Base-by-base conservation (phyloP, 2,888 invertebrate species). In the Chrysolina haemoptera region DNA sequence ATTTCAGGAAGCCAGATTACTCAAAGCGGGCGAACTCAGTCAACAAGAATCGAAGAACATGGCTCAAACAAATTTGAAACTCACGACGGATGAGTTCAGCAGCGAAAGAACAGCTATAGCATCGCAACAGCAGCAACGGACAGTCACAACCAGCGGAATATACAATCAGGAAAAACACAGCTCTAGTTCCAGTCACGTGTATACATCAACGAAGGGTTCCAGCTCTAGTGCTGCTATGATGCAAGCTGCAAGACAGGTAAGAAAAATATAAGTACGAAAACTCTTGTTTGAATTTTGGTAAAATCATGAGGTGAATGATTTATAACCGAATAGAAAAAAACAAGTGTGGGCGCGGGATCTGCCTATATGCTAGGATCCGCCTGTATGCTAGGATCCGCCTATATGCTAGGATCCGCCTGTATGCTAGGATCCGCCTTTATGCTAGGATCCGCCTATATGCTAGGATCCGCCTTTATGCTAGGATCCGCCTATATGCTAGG, bases 1-100 rank as follows among this genome's bases (percentile, higher is more conserved):
- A n/a, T 59, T 89, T 1, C 90, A 96, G 96, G 95, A 96, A 89
- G 95, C 95, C 82, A 92, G 95, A 84, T 94, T 94, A 68, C 88
- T 97, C 80, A 95, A 94, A 88, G 92, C 95, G 70, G 95, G 95
- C 71, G 96, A 96, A 86, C 90, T 96, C 69, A 93, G 94, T 69
- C 95, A 96, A 83, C 95, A 96, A 87, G 95, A 96, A 87, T 94
- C 93, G 81, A 95, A 95, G 86, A 95, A 95, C 87, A 92, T 96
- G 89, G 94, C 95, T 71, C 94, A 95, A 62, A 92, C 95, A 55
- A 94, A 94, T 85, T 94, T 96, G 89, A 94, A 95, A 88, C 90
- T 97, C 71, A 95, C 95, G 80, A 95, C 96, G 66, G 96, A 95
- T 84, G 93, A 93, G 53, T 96, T 95, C 88, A 95, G 94, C 82